Conservation (phyloP, 2,888 invertebrate genomes). For the Synanthedon formicaeformis region DNA sequence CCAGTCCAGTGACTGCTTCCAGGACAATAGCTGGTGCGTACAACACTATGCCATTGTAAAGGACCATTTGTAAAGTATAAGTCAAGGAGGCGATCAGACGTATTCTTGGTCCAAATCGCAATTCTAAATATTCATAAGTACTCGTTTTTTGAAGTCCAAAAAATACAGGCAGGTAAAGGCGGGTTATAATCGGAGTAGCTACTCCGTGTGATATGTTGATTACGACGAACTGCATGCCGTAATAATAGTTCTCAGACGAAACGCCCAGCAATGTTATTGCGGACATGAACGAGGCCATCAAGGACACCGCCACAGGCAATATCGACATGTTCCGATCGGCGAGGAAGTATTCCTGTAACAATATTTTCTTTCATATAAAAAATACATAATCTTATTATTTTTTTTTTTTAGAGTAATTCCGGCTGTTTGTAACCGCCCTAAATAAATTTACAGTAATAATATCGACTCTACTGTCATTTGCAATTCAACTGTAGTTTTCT, state of each 20-base stretch:
- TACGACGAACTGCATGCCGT: constrained; percentile 82
- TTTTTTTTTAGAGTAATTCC: too few species aligned
- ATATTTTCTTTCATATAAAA: too few species aligned
- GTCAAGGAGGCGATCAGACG: constrained; percentile 84
- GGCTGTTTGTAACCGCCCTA: too few species aligned
- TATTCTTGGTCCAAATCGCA: constrained; percentile 82
- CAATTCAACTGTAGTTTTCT: too few species aligned
- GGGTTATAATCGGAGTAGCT: constrained; percentile 82
- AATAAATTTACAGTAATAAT: too few species aligned
- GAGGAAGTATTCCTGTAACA: constrained; percentile 81
- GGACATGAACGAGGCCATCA: constrained; percentile 96
- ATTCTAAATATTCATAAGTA: constrained; percentile 93
- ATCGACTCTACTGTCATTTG: too few species aligned
- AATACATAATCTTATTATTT: too few species aligned
- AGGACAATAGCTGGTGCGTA: constrained; percentile 94
- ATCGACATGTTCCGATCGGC: constrained; percentile 86
- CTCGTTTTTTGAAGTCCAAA: constrained; percentile 86
- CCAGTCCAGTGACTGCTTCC: constrained; percentile 86
- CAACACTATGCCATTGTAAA: constrained; percentile 91
- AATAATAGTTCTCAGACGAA: constrained; percentile 87
- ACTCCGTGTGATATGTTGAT: constrained; percentile 81
- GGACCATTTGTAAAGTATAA: constrained; percentile 89
- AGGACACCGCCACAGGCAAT: constrained; percentile 84
- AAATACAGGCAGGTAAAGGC: constrained; percentile 86
- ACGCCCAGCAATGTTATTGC: constrained; percentile 91